Percentiles rank a stretch among this genome's conserved stretches.
phyloP scores from a whole-genome alignment of 2,797 vertebrate genomes.

The Bucorvus abyssinicus region DNA sequence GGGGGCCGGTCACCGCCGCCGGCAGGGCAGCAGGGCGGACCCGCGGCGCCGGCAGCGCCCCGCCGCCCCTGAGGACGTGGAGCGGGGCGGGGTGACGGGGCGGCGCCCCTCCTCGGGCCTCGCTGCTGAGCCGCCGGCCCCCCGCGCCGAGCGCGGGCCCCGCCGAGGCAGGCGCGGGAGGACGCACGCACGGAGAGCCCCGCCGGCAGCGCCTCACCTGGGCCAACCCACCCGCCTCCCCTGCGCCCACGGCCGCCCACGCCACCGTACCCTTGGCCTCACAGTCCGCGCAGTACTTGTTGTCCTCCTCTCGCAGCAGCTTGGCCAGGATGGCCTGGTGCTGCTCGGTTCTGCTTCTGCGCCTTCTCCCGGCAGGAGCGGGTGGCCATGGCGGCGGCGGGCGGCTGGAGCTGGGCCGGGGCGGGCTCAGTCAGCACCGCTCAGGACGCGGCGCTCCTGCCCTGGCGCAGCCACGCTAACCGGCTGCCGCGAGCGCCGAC shows the following conservation, averaged over 20 bases:
- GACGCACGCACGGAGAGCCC: not conserved
- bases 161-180: not conserved
- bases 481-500: not conserved
- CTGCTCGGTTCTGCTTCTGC: slow-evolving; percentile 97
- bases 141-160: not conserved
- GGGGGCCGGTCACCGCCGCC: not conserved
- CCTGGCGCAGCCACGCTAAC: slow-evolving; percentile 10
- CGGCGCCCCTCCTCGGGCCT: not conserved
- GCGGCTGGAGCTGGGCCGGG: not conserved
- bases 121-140: not conserved
- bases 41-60: not conserved
- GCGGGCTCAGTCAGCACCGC: not conserved
- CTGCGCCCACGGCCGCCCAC: not conserved
- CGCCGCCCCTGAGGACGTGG: not conserved
- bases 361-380: slow-evolving; percentile 96
- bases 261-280: slow-evolving; percentile 90
- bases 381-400: slow-evolving; percentile 84
- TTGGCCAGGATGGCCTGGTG: slow-evolving; percentile 97
- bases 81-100: not conserved
- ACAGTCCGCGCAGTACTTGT: slow-evolving; percentile 99
- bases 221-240: not conserved
- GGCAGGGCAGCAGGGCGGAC: too few species aligned
- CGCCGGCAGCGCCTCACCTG: not conserved
- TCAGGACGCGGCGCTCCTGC: not conserved
- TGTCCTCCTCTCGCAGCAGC: slow-evolving; percentile 96